Percentiles rank a stretch among this genome's conserved stretches.
phyloP scores from a whole-genome alignment of 2,113 vertebrate species.

The Brachirus orientalis region DNA sequence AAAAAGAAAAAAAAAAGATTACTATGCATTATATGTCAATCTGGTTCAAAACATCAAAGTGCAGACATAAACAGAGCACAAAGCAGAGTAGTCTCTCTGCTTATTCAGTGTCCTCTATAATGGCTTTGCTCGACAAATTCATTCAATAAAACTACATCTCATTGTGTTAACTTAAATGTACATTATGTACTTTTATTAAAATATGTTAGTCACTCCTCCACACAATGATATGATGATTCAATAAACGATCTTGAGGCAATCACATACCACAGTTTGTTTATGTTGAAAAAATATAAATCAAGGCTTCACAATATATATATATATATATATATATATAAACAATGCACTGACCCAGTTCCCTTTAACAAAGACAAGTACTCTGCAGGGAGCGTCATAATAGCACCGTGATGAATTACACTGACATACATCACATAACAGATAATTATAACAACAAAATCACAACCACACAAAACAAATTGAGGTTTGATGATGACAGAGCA shows the following conservation, averaged over 20 bases:
- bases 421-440: slow-evolving; percentile 63
- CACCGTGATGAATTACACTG: slow-evolving; percentile 73
- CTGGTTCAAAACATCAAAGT: neutral
- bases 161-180: slow-evolving; percentile 55
- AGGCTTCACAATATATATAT: slow-evolving; percentile 53
- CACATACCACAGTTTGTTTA: slow-evolving; percentile 58
- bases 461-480: slow-evolving; percentile 58
- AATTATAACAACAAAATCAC: slow-evolving; percentile 55
- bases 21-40: too few species aligned
- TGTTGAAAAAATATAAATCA: slow-evolving; percentile 59
- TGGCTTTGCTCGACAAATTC: too few species aligned
- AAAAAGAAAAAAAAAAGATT: too few species aligned
- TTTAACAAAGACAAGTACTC: slow-evolving; percentile 61
- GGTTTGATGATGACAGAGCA: slow-evolving; percentile 55
- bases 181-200: slow-evolving; percentile 75
- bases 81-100: too few species aligned
- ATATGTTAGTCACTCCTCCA: slow-evolving; percentile 63
- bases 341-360: slow-evolving; percentile 70
- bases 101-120: too few species aligned
- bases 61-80: too few species aligned
- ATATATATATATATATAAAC: slow-evolving; percentile 20
- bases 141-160: slow-evolving; percentile 43
- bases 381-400: slow-evolving; percentile 66
- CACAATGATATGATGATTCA: slow-evolving; percentile 46
- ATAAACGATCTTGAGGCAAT: slow-evolving; percentile 58